phyloP scores from a whole-genome alignment of 2,888 invertebrate genomes.

The Eupithecia exiguata region DNA sequence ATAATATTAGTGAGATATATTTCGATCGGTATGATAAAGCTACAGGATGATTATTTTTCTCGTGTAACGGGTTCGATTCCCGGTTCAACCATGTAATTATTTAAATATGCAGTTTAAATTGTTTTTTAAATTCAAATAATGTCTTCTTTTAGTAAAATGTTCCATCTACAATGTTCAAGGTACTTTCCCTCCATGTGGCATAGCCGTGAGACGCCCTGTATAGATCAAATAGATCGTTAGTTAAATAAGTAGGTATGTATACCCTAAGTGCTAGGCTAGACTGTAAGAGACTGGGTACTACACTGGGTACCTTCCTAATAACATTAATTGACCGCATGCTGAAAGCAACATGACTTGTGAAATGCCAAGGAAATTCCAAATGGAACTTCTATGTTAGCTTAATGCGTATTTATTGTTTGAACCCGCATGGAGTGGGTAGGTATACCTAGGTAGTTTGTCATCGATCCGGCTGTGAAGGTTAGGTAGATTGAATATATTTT shows the following conservation, averaged over 20 bases:
- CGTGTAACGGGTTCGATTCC: too few relatives aligned
- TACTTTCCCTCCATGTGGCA: too few relatives aligned
- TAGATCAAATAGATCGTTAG: too few relatives aligned
- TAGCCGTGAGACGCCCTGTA: too few relatives aligned
- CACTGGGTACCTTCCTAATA: background rate
- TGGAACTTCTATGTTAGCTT: conserved; percentile 50
- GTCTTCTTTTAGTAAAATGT: too few relatives aligned
- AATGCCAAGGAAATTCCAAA: conserved; percentile 49
- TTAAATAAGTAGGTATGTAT: background rate
- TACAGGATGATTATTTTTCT: too few relatives aligned
- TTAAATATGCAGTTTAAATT: too few relatives aligned
- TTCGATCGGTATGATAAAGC: too few relatives aligned
- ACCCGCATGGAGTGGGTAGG: background rate
- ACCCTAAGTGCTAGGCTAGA: background rate
- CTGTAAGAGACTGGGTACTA: background rate
- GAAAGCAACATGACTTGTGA: conserved; percentile 39
- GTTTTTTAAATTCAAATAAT: too few relatives aligned
- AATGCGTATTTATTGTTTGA: conserved; percentile 45
- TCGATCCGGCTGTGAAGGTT: conserved; percentile 5
- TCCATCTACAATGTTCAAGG: too few relatives aligned
- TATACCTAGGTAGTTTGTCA: conserved; percentile 3
- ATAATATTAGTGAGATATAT: too few relatives aligned
- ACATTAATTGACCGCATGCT: conserved; percentile 28
- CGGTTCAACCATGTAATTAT: too few relatives aligned
- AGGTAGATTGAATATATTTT: conserved; percentile 1